Evolutionary conservation across 2,888 invertebrate species (phyloP).

Genomic region (Caenorhabditis drosophilae): DNA sequence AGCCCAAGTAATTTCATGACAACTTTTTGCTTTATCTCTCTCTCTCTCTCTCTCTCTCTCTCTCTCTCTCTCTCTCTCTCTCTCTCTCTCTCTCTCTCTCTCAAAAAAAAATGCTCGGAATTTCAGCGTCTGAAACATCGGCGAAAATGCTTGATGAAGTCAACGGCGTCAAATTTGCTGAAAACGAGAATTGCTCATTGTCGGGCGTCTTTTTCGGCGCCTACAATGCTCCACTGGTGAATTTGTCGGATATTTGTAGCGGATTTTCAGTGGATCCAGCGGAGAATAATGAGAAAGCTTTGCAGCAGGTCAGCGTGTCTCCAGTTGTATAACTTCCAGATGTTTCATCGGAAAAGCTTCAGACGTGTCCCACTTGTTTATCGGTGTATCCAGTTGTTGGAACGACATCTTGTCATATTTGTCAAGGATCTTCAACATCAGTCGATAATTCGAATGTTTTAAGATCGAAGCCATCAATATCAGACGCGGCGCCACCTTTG

Average conservation of each 20-base stretch:
- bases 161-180: slow-evolving; percentile 59
- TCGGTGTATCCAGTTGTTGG: background rate
- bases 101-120: no score
- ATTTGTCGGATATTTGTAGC: slow-evolving; percentile 74
- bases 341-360: no score
- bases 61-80: no score
- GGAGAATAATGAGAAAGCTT: background rate
- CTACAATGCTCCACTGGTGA: slow-evolving; percentile 65
- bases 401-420: background rate
- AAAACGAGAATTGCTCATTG: slow-evolving; percentile 59
- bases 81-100: no score
- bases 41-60: no score
- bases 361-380: background rate
- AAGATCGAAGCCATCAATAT: slow-evolving; percentile 7
- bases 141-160: slow-evolving; percentile 56
- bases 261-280: slow-evolving; percentile 75
- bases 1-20: slow-evolving; percentile 53
- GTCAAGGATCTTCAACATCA: no score
- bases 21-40: no score
- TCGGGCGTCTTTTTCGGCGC: slow-evolving; percentile 41
- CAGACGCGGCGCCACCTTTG: slow-evolving; percentile 41
- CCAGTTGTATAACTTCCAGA: no score
- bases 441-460: slow-evolving; percentile 6
- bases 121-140: slow-evolving; percentile 53
- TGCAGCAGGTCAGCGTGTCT: no score